Percentiles rank a stretch among this genome's conserved stretches.
Conservation (phyloP, 2,888 invertebrate genomes). For the Scaptomyza cyrtandrae region DNA sequence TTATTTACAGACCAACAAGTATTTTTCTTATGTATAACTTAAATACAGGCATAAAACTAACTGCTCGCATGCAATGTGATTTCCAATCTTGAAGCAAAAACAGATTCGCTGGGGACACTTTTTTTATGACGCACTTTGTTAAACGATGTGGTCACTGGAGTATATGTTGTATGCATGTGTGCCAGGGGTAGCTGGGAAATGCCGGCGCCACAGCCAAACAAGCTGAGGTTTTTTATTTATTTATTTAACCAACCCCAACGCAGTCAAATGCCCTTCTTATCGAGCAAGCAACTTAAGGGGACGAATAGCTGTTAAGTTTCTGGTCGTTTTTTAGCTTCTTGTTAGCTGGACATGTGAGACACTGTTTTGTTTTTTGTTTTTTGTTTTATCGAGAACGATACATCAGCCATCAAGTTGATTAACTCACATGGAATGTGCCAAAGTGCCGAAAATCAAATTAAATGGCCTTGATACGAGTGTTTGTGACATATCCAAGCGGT, state of each 20-base stretch:
- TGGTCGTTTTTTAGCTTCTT: slow-evolving; percentile 37
- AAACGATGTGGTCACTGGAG: slow-evolving; percentile 57
- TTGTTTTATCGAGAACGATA: slow-evolving; percentile 69
- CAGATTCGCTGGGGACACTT: slow-evolving; percentile 36
- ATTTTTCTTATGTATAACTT: not conserved
- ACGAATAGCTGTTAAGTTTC: slow-evolving; percentile 13
- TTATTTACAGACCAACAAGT: not conserved
- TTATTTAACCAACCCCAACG: slow-evolving; percentile 42
- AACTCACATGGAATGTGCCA: slow-evolving; percentile 72
- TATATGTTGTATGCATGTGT: slow-evolving; percentile 1
- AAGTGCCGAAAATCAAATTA: slow-evolving; percentile 82
- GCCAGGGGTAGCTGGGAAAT: slow-evolving; percentile 21
- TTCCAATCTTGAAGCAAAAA: slow-evolving; percentile 12
- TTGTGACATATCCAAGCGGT: slow-evolving; percentile 81
- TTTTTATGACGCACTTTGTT: slow-evolving; percentile 68
- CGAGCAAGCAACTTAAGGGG: slow-evolving; percentile 5
- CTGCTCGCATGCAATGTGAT: not conserved
- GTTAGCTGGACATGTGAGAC: slow-evolving; percentile 42
- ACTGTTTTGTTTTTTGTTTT: slow-evolving; percentile 78
- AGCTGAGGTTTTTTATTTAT: not conserved
- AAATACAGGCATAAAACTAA: slow-evolving; percentile 1
- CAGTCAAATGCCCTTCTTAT: slow-evolving; percentile 39
- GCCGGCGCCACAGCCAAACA: slow-evolving; percentile 7
- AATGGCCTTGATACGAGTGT: slow-evolving; percentile 83
- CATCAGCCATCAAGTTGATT: slow-evolving; percentile 80